Evolutionary conservation across 1,140 invertebrate species (phyloP).

Genomic region (Potamilus streckersoni): DNA sequence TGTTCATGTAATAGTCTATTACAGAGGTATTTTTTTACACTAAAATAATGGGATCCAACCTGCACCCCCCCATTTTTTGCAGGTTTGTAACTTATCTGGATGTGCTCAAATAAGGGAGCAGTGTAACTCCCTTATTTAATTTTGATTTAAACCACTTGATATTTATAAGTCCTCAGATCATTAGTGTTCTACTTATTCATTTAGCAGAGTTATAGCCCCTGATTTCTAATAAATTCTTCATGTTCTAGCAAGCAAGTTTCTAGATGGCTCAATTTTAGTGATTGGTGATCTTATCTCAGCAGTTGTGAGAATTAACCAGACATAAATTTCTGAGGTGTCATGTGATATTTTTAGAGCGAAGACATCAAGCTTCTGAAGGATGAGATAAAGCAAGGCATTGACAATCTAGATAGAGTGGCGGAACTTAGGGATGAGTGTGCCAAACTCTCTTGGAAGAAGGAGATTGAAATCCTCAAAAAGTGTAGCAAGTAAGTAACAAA

Average conservation of each 20-base stretch:
- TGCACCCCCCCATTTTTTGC: no score
- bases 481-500: constrained; percentile 39
- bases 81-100: no score
- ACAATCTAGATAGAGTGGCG: constrained; percentile 59
- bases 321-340: not conserved
- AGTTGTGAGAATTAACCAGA: not conserved
- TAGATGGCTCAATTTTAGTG: not conserved
- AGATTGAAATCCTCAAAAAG: constrained; percentile 46
- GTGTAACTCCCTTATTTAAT: no score
- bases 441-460: constrained; percentile 57
- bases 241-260: not conserved
- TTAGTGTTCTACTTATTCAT: no score
- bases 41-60: no score
- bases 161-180: no score
- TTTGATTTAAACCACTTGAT: no score
- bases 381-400: constrained; percentile 55
- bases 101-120: no score
- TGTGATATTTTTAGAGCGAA: constrained; percentile 57
- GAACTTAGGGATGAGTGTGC: constrained; percentile 64
- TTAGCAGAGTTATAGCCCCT: no score
- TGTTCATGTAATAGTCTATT: no score
- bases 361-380: constrained; percentile 64
- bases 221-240: not conserved
- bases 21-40: no score
- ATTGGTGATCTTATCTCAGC: not conserved